Conservation (phyloP, 1,140 invertebrate species). For the Sinella curviseta region DNA sequence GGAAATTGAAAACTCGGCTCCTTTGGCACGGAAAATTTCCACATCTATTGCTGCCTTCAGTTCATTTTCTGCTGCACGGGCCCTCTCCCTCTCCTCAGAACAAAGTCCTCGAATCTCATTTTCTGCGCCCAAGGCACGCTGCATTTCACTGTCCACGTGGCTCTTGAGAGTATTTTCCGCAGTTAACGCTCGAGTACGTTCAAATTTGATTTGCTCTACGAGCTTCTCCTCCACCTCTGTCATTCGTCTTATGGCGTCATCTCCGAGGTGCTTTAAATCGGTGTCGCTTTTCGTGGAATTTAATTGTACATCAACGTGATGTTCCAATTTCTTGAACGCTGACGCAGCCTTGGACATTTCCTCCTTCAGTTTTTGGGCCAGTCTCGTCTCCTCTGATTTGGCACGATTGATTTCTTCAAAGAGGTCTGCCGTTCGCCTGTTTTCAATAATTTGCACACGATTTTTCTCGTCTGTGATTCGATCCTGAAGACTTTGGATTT, state of each 20-base stretch:
- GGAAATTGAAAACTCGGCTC: neutral
- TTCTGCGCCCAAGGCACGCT: neutral
- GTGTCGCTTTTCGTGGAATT: neutral
- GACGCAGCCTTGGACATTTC: conserved; percentile 15
- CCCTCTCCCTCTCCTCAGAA: neutral
- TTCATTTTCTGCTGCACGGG: neutral
- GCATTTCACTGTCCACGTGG: neutral
- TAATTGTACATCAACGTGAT: neutral
- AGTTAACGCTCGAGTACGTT: neutral
- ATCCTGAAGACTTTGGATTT: neutral
- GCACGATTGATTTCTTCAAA: conserved; percentile 11
- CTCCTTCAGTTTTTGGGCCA: neutral
- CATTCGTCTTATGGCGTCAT: neutral
- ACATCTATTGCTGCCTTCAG: conserved; percentile 10
- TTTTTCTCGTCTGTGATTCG: conserved; percentile 16
- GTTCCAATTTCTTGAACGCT: conserved; percentile 1
- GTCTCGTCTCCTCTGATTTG: neutral
- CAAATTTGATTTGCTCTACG: neutral
- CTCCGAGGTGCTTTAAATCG: neutral
- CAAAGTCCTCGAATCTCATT: neutral
- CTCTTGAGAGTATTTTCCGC: neutral
- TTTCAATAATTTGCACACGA: neutral
- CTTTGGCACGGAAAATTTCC: neutral
- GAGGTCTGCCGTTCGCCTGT: neutral
- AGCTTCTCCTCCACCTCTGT: neutral